These are phyloP conservation scores for Oligia strigilis DNA, from an alignment of 2,888 invertebrate species.

Conservation along the genomic window DNA sequence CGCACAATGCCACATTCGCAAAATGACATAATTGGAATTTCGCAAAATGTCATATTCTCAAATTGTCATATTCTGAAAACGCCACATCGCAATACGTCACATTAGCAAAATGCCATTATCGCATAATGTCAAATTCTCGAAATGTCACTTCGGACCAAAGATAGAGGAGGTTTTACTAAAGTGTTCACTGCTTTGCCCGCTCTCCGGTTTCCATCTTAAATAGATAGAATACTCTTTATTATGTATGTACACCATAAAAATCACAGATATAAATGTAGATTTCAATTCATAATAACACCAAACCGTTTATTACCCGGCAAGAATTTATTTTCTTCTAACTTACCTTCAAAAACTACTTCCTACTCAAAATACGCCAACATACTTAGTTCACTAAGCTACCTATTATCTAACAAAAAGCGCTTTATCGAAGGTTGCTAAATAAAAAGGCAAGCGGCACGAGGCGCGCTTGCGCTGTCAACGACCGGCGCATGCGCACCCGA, in stretches of 20 bases:
- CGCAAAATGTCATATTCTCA: no score
- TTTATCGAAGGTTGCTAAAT: conserved; percentile 48
- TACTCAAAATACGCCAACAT: background rate
- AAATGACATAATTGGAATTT: no score
- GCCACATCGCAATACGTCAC: no score
- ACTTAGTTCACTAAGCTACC: background rate
- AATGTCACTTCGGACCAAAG: no score
- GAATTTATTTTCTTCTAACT: background rate
- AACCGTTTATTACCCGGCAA: background rate
- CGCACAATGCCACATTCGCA: no score
- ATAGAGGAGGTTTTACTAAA: no score
- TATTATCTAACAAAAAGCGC: conserved; percentile 22
- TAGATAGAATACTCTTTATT: no score
- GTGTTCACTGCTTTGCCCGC: no score
- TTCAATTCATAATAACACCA: background rate
- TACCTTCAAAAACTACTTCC: background rate
- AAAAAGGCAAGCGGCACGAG: conserved; percentile 47
- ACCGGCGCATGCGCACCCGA: conserved; percentile 52
- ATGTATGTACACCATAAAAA: background rate
- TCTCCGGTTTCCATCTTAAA: no score
- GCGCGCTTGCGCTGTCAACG: conserved; percentile 53
- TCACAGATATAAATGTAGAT: background rate
- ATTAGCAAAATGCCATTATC: no score
- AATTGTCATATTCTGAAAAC: no score
- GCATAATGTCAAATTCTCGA: no score